A percentile compares a stretch with the other conserved stretches of the same genome.
phyloP scores from a whole-genome alignment of 2,113 vertebrate genomes.

The Hepsetus odoe region DNA sequence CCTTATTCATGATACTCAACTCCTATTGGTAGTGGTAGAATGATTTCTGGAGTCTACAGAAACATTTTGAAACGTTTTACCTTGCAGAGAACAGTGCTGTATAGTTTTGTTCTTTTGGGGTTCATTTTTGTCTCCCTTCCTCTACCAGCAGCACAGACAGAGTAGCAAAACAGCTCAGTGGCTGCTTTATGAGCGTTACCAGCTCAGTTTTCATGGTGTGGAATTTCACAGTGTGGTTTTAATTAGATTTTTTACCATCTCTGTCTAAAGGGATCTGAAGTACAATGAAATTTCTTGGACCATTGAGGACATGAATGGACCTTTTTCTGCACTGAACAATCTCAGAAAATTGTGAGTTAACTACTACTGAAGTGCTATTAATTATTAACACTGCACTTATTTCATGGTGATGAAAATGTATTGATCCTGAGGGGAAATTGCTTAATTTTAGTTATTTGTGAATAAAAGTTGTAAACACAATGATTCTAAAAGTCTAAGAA shows the following conservation, averaged over 20 bases:
- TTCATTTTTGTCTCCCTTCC: constrained; percentile 44
- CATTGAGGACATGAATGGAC: constrained; percentile 98
- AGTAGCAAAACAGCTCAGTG: too few relatives aligned
- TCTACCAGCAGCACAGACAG: constrained; percentile 43
- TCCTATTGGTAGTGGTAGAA: too few relatives aligned
- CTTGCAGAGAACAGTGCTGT: too few relatives aligned
- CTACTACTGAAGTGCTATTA: not conserved
- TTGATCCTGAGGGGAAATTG: too few relatives aligned
- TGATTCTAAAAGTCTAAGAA: not conserved
- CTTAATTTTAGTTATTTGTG: too few relatives aligned
- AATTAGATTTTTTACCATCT: constrained; percentile 16
- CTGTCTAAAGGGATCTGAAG: constrained; percentile 83
- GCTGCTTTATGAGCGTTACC: constrained; percentile 58
- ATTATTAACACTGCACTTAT: not conserved
- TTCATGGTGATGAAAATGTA: too few relatives aligned
- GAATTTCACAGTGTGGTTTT: constrained; percentile 53
- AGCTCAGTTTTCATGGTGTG: constrained; percentile 58
- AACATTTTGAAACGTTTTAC: too few relatives aligned
- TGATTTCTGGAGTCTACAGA: too few relatives aligned
- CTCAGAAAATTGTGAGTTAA: constrained; percentile 86
- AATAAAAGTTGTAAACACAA: not conserved
- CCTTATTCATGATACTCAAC: too few relatives aligned
- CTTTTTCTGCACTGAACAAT: constrained; percentile 91
- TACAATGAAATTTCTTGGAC: constrained; percentile 98
- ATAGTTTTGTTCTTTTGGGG: constrained; percentile 37